Conservation (phyloP, 2,888 invertebrate genomes). For the Scaptomyza tumidula region DNA sequence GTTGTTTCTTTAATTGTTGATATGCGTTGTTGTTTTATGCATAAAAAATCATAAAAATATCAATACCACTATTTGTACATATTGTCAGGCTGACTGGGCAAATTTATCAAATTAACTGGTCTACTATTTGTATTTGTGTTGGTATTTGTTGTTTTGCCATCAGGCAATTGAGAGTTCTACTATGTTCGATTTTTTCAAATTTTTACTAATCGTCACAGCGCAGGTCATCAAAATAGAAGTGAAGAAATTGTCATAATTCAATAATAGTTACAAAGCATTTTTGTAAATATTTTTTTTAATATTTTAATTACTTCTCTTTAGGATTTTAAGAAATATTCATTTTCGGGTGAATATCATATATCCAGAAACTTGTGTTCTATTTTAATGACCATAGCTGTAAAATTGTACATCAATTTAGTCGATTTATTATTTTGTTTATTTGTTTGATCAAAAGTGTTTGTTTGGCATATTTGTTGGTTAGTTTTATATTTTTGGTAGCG, state of each 20-base stretch:
- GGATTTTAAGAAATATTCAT: too few species aligned
- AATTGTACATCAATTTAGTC: constrained; percentile 10
- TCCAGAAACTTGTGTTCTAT: background rate
- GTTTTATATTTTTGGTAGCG: constrained; percentile 63
- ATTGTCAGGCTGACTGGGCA: constrained; percentile 20
- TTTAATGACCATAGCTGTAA: constrained; percentile 36
- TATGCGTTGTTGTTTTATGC: constrained; percentile 45
- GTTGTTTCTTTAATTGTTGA: constrained; percentile 33
- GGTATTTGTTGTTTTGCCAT: background rate
- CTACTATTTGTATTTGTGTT: constrained; percentile 8
- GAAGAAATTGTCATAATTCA: too few species aligned
- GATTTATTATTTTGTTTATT: constrained; percentile 34
- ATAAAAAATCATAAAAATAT: constrained; percentile 48
- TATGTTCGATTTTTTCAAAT: constrained; percentile 18
- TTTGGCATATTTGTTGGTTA: constrained; percentile 40
- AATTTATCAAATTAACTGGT: constrained; percentile 43
- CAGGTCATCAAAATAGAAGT: constrained; percentile 29
- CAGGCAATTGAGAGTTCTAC: constrained; percentile 14
- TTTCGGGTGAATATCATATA: too few species aligned
- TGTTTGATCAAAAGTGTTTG: constrained; percentile 42
- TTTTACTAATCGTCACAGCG: constrained; percentile 9
- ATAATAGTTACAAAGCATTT: too few species aligned
- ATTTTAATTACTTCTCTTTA: too few species aligned
- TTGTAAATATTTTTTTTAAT: too few species aligned
- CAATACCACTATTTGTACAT: constrained; percentile 26